Evolutionary conservation across 2,797 vertebrate species (phyloP).

Genomic region (Miichthys miiuy): DNA sequence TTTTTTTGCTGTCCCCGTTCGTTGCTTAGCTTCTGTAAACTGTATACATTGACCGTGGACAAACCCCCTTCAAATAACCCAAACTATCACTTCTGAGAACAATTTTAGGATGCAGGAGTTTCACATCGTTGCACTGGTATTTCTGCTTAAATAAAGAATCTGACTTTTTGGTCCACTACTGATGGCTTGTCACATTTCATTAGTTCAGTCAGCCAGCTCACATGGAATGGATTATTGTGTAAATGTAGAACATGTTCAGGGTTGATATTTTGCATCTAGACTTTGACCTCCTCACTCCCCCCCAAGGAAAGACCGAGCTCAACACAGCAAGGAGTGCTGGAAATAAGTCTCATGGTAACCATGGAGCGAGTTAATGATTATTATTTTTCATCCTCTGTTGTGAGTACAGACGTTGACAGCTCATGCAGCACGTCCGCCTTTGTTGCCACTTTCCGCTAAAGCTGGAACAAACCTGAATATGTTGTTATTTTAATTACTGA

Average conservation of each 20-base stretch:
- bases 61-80: too few relatives aligned
- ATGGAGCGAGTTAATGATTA: not conserved
- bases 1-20: too few relatives aligned
- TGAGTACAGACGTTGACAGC: not conserved
- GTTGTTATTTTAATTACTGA: not conserved
- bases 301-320: not conserved
- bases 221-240: too few relatives aligned
- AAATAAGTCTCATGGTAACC: not conserved
- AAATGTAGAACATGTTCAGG: not conserved
- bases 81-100: not conserved
- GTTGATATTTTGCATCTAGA: not conserved
- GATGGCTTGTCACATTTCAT: not conserved
- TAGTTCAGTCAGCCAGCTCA: not conserved
- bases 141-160: too few relatives aligned
- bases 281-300: not conserved
- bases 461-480: not conserved
- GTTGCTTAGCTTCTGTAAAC: too few relatives aligned
- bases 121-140: not conserved
- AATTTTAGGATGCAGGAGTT: not conserved
- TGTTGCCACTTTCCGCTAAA: too few relatives aligned
- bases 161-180: too few relatives aligned
- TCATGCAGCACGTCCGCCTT: not conserved
- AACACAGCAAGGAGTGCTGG: not conserved
- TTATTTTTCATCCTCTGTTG: not conserved
- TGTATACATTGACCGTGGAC: too few relatives aligned